A percentile compares a stretch with the other conserved stretches of the same genome.
Evolutionary conservation across 2,888 invertebrate species (phyloP).

Genomic region (Sinotaia quadrata): DNA sequence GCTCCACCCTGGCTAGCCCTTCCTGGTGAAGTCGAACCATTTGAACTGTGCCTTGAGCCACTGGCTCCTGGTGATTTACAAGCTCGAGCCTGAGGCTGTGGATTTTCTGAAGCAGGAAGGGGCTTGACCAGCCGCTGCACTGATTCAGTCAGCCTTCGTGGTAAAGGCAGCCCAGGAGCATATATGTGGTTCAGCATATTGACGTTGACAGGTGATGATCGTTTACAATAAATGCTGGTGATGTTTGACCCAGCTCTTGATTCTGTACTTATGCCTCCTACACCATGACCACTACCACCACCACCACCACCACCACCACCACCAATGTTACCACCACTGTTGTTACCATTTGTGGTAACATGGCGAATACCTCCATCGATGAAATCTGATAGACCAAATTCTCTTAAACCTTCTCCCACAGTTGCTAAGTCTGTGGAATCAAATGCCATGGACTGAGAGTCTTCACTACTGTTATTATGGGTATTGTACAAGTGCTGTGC

Average conservation of each 20-base stretch:
- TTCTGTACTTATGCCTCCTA: slow-evolving; percentile 36
- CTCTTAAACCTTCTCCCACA: not conserved
- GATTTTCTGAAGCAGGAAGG: slow-evolving; percentile 40
- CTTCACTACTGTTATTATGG: not conserved
- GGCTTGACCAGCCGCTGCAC: slow-evolving; percentile 65
- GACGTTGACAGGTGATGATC: slow-evolving; percentile 56
- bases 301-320: slow-evolving; percentile 24
- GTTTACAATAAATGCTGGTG: slow-evolving; percentile 52
- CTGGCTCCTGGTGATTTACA: slow-evolving; percentile 42
- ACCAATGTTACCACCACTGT: not conserved
- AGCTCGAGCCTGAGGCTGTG: slow-evolving; percentile 33
- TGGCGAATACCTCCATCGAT: slow-evolving; percentile 9
- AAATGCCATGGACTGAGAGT: not conserved
- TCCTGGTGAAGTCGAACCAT: slow-evolving; percentile 32
- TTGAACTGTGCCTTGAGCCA: slow-evolving; percentile 33
- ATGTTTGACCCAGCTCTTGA: slow-evolving; percentile 47
- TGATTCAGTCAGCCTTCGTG: slow-evolving; percentile 64
- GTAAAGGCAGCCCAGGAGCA: slow-evolving; percentile 59
- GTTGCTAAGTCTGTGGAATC: slow-evolving; percentile 8
- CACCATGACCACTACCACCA: too few species aligned
- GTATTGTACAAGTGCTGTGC: slow-evolving; percentile 4
- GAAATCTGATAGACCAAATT: slow-evolving; percentile 9
- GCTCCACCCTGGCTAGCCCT: slow-evolving; percentile 35
- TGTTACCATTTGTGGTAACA: slow-evolving; percentile 11
- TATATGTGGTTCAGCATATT: slow-evolving; percentile 58